Evolutionary conservation across 2,113 vertebrate genomes (phyloP), one percentile per base, ranked within the genome.

Genomic region (Silurus asotus): DNA sequence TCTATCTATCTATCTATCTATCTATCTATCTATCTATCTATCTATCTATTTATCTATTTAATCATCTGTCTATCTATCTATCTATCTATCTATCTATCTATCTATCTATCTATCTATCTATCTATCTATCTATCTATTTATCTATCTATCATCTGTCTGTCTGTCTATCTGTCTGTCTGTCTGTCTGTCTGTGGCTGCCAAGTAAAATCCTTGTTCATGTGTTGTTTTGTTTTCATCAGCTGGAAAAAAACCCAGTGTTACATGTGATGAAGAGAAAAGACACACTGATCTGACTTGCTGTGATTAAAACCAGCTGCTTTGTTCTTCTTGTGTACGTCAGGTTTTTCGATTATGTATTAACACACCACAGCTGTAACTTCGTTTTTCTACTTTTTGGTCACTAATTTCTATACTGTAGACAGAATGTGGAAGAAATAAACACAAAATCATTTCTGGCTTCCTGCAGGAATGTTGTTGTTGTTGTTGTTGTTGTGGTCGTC

Each of bases 201-300:
- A 88, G 90, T 90, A 90, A 89, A 89, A 89, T 37, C 55, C 55
- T 81, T 19, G 58, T 65, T 88, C 37, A 37, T 37, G 37, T 37
- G 37, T 37, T 37, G 37, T 37, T 72, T 86, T 70, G 86, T 59
- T 87, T 69, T 58, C 59, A 23, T 83, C 56, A 9, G 28, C 19
- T 65, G 62, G 56, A 72, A 81, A 84, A 75, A 87, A 77, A 64
- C 49, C 72, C 56, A 28, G 45, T 81, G 81, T 74, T 77, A 87
- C 84, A 88, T 81, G 83, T 13, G 65, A 84, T 20, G 53, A 8
- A 8, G 59, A 84, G 62, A 64, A 78, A 81, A 86, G 74, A 48
- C 20, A 62, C 51, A 76, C 15, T 70, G 58, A 74, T 62, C 59
- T 83, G 79, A 61, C 70, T 87, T 75, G 69, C 85, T n/a, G 62